Base-by-base conservation (phyloP, 2,113 vertebrate species). In the Peromyscus californicus region DNA sequence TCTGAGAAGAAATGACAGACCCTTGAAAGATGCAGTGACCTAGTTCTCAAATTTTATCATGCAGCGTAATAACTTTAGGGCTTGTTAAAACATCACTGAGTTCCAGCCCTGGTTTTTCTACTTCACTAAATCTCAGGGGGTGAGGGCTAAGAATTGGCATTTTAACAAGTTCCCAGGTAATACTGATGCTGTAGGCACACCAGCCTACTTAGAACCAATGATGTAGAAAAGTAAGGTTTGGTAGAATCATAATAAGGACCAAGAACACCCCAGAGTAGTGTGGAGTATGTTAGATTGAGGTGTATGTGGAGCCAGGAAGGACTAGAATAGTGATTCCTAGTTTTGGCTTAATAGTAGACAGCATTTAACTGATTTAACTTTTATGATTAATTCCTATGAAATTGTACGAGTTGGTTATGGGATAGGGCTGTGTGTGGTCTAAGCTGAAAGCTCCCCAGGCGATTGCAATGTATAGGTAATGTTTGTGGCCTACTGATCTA, bases 21-120 rank as follows among this genome's bases (percentile, higher is more conserved):
- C 17, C 29, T 67, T 93, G 33, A 54, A 78, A 63, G n/a, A 79
- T 29, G n/a, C 31, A 86, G 57, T 42, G 85, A 88, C 87, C 80
- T 90, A 79, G 75, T 97, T 88, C 51, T 96, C 54, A 88, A 33
- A 67, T 91, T 42, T 70, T 70, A n/a, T 51, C 65, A 51, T 88
- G 26, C 9, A 48, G 95, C 45, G 79, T 78, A 80, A 45, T 82
- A 78, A 91, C 22, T 83, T 90, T 24, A 59, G 33, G 45, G 33
- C 9, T 75, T 93, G 15, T 65, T 95, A 90, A 91, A 96, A 94
- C 29, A 69, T 90, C 76, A 45, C 15, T 90, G 48, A 42, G 72
- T 42, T 51, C n/a, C 31, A 74, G 15, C 36, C 51, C n/a, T 96
- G 70, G 42, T 42, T 83, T 83, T 42, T 84, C 79, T 61, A 26